A percentile compares a stretch with the other conserved stretches of the same genome.
Evolutionary conservation across 2,888 invertebrate species (phyloP).

Genomic region (Agrypnus murinus): DNA sequence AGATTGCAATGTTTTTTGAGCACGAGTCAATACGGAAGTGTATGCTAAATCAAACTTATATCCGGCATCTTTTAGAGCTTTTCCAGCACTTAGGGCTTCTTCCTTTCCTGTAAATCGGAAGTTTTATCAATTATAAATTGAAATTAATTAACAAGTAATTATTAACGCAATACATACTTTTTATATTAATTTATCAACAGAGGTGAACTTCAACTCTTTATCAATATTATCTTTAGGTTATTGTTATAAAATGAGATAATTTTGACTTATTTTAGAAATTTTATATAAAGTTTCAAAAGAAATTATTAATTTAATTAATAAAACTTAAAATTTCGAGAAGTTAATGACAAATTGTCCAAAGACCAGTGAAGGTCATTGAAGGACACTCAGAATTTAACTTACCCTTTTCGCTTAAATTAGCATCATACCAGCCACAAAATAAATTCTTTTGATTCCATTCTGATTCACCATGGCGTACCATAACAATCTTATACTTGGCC

Average conservation of each 20-base stretch:
- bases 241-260: too few species aligned
- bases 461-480: slow-evolving; percentile 80
- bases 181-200: neutral
- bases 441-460: slow-evolving; percentile 79
- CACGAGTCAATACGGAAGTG: slow-evolving; percentile 78
- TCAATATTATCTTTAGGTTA: too few species aligned
- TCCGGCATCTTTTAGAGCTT: slow-evolving; percentile 76
- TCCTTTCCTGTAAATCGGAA: slow-evolving; percentile 70
- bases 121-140: neutral
- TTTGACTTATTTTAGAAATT: too few species aligned
- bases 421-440: slow-evolving; percentile 80
- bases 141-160: too few species aligned
- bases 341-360: slow-evolving; percentile 69
- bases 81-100: slow-evolving; percentile 77
- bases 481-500: slow-evolving; percentile 75
- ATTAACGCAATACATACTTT: too few species aligned
- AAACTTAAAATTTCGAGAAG: slow-evolving; percentile 6
- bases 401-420: slow-evolving; percentile 77
- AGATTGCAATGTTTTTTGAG: slow-evolving; percentile 75
- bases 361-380: slow-evolving; percentile 47
- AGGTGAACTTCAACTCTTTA: too few species aligned
- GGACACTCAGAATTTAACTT: slow-evolving; percentile 60
- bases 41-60: slow-evolving; percentile 77
- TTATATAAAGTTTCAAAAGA: too few species aligned
- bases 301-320: too few species aligned